Percentiles rank a stretch among this genome's conserved stretches.
Conservation (phyloP, 2,113 vertebrate species). For the Naja naja region DNA sequence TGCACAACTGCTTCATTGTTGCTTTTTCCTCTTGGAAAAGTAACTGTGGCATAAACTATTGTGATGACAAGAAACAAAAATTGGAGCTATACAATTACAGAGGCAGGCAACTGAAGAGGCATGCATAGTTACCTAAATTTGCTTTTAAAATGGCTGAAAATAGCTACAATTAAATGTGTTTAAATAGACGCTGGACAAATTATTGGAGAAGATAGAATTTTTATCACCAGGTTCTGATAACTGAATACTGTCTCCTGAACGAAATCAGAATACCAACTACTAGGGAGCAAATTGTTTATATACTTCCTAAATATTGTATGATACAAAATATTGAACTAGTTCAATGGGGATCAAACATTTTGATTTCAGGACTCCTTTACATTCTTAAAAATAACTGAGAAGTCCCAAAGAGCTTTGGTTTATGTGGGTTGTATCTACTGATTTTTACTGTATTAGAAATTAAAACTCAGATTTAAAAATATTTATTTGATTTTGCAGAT, state of each 20-base stretch:
- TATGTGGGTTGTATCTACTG: background rate
- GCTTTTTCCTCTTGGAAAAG: background rate
- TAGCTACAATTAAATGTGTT: background rate
- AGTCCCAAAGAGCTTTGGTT: background rate
- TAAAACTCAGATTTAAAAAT: background rate
- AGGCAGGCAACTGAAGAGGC: background rate
- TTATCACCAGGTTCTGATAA: background rate
- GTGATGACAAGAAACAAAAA: background rate
- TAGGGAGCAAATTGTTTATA: background rate
- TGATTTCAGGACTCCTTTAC: background rate
- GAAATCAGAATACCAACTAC: background rate
- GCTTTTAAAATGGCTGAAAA: background rate
- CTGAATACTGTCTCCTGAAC: background rate
- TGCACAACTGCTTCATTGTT: background rate
- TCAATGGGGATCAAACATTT: background rate
- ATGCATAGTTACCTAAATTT: background rate
- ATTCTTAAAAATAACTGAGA: background rate
- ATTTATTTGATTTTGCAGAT: background rate
- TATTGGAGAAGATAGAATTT: background rate
- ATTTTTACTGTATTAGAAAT: background rate
- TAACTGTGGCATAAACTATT: background rate
- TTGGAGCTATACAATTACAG: background rate
- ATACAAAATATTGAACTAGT: background rate
- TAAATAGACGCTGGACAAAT: background rate
- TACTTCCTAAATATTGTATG: background rate